A percentile compares a stretch with the other conserved stretches of the same genome.
These are phyloP conservation scores for Chiloscyllium plagiosum DNA, from an alignment of 2,113 vertebrate genomes.

Conservation along the genomic window DNA sequence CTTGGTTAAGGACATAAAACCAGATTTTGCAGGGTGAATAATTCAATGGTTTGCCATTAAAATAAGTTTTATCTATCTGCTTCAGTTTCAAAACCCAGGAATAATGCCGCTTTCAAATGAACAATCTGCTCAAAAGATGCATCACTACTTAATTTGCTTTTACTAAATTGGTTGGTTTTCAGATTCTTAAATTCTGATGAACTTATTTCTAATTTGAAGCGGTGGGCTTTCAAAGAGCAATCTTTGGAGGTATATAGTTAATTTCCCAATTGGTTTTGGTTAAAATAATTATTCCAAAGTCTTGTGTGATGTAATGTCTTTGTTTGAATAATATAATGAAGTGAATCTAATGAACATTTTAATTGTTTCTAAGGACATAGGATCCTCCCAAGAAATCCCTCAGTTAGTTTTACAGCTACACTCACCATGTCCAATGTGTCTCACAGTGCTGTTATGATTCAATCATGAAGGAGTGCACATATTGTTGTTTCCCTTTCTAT, in stretches of 20 bases:
- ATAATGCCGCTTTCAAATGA: not conserved
- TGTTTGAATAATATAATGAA: not conserved
- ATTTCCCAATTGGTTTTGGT: not conserved
- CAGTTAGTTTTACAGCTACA: not conserved
- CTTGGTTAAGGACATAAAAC: not conserved
- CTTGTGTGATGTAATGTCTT: not conserved
- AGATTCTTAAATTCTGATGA: not conserved
- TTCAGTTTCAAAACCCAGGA: not conserved
- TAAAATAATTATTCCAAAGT: not conserved
- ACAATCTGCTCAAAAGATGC: not conserved
- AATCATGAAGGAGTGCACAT: not conserved
- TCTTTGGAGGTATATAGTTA: not conserved
- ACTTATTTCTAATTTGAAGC: not conserved
- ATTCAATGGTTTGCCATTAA: not conserved
- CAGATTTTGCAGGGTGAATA: not conserved
- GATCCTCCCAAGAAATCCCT: not conserved
- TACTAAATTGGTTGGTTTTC: not conserved
- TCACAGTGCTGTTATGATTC: not conserved
- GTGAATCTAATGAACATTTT: not conserved
- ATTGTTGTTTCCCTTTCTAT: not conserved
- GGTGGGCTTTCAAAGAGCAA: not conserved
- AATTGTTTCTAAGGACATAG: not conserved
- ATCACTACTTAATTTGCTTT: not conserved
- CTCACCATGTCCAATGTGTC: not conserved
- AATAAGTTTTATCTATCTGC: not conserved